Percentiles rank a stretch among this genome's conserved stretches.
Evolutionary conservation across 2,888 invertebrate genomes (phyloP).

Genomic region (Amphipoea oculea): DNA sequence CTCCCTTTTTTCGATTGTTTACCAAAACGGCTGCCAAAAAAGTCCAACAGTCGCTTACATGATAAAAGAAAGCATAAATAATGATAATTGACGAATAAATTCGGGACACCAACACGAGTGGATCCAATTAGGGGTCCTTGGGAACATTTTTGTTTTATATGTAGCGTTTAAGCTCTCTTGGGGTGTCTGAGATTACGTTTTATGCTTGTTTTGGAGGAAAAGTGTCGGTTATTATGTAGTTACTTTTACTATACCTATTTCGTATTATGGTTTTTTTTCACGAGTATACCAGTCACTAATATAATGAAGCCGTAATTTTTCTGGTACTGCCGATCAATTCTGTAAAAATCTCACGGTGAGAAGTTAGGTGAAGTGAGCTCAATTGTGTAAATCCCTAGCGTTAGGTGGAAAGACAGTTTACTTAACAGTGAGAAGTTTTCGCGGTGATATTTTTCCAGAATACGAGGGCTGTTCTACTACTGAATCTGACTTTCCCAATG

Average conservation of each 20-base stretch:
- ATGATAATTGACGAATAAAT: constrained; percentile 58
- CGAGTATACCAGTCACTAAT: neutral
- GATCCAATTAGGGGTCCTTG: constrained; percentile 43
- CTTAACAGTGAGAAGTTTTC: too few species aligned
- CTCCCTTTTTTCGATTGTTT: constrained; percentile 31
- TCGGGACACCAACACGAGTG: constrained; percentile 17
- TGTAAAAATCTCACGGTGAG: too few species aligned
- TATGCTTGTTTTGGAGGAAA: constrained; percentile 2
- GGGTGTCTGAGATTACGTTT: constrained; percentile 22
- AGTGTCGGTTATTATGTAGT: neutral
- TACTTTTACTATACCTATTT: neutral
- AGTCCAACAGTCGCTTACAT: constrained; percentile 36
- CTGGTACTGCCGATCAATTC: neutral
- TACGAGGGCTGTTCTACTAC: too few species aligned
- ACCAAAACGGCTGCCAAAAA: constrained; percentile 45
- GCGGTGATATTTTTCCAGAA: too few species aligned
- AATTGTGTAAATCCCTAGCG: too few species aligned
- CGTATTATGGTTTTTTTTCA: neutral
- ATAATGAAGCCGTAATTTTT: neutral
- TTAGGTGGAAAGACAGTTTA: too few species aligned
- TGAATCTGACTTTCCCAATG: neutral
- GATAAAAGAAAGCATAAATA: constrained; percentile 52
- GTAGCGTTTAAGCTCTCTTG: constrained; percentile 18
- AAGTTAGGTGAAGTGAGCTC: too few species aligned
- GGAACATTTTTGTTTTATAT: constrained; percentile 40